Evolutionary conservation across 2,888 invertebrate genomes (phyloP), one percentile per base, ranked within the genome.

Genomic region (Nomada flava): DNA sequence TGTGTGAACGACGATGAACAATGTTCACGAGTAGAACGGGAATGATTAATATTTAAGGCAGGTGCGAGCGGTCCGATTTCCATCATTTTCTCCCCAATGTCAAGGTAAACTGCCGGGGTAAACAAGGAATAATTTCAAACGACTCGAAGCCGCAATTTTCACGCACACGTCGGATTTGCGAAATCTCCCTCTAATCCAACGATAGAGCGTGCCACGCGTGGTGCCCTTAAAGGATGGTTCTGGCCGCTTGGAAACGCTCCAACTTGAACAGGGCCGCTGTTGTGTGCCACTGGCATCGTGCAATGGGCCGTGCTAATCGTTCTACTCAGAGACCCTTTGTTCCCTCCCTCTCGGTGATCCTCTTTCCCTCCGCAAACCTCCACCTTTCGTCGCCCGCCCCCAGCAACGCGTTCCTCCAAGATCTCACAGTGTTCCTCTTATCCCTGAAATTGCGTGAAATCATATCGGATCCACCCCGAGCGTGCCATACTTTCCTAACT

Each of bases 231-330:
- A 60, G 60, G 90, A 90, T 88, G 82, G 87, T 88, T 86, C 87
- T 73, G 88, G 87, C 86, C 88, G 85, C 88, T 91, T 92, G 92
- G 91, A 92, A 90, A 63, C 85, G 89, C 83, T 92, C 92, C 92
- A 92, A 93, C 90, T 92, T 91, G 91, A 91, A 91, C 91, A 91
- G 90, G 90, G 89, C 89, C 89, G 90, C 87, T 88, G 89, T 90
- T 90, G 91, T 90, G 86, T 87, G 89, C 90, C 88, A 89, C 87
- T 89, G 89, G 89, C 89, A 88, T 89, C 88, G 89, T 83, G 92
- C 91, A 93, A 93, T 93, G 92, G 91, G 89, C 91, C 91, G 91
- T 92, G 90, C 92, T 93, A 93, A 93, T 93, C 92, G 92, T 88
- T 91, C 91, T 84, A 89, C 90, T 92, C 89, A 87, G 86, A 86